Percentiles rank a stretch among this genome's conserved stretches.
Evolutionary conservation across 2,888 invertebrate genomes (phyloP).

Genomic region (Leptinotarsa peninsularis): DNA sequence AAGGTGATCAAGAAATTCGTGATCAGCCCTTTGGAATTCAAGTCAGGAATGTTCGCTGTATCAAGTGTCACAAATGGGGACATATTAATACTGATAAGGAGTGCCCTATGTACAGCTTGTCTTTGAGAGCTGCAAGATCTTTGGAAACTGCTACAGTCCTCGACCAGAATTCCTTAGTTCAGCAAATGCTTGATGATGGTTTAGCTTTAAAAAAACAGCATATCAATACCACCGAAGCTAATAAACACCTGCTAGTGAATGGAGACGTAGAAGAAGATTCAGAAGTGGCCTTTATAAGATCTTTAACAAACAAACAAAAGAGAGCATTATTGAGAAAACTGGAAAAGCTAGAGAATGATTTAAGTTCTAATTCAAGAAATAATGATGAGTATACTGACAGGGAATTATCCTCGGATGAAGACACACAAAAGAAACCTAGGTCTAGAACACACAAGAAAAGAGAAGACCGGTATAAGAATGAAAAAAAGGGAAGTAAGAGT

Average conservation of each 20-base stretch:
- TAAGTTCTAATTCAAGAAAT: conserved; percentile 45
- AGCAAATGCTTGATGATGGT: conserved; percentile 93
- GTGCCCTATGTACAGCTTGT: conserved; percentile 91
- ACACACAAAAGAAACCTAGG: conserved; percentile 10
- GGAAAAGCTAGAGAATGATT: conserved; percentile 51
- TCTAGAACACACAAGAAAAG: background rate
- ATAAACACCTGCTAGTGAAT: conserved; percentile 74
- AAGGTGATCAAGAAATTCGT: conserved; percentile 95
- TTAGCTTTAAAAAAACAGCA: conserved; percentile 87
- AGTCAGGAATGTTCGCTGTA: conserved; percentile 96
- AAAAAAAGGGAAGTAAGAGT: conserved; percentile 25
- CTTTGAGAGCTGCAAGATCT: conserved; percentile 85
- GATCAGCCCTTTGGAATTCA: conserved; percentile 99
- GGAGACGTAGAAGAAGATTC: conserved; percentile 70
- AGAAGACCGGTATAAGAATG: conserved; percentile 8
- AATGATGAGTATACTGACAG: conserved; percentile 41
- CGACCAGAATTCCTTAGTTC: conserved; percentile 81
- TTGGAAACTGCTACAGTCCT: conserved; percentile 74
- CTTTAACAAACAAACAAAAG: conserved; percentile 88
- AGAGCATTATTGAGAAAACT: conserved; percentile 80
- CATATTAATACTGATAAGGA: conserved; percentile 98
- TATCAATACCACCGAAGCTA: conserved; percentile 67
- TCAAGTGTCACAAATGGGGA: conserved; percentile 99
- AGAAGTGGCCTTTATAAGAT: conserved; percentile 85
- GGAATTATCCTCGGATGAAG: conserved; percentile 40